These are phyloP conservation scores for Dexiosoma caninum DNA, from an alignment of 2,888 invertebrate species.

Conservation along the genomic window DNA sequence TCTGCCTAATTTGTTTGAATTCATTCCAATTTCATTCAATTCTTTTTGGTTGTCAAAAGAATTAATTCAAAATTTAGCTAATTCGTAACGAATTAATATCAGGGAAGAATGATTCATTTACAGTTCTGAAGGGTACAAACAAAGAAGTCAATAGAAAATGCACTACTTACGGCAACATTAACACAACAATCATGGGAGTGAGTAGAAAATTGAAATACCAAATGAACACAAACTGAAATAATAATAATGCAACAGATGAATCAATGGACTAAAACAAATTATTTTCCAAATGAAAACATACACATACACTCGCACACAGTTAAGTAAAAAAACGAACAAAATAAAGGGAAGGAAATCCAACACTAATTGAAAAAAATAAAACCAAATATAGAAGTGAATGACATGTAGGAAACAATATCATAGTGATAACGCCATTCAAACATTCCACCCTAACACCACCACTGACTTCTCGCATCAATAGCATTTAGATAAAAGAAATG, in stretches of 20 bases:
- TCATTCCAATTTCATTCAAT: too few species aligned
- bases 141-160: conserved; percentile 27
- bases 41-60: too few species aligned
- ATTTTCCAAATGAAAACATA: conserved; percentile 43
- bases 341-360: neutral
- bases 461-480: neutral
- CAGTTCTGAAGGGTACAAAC: conserved; percentile 22
- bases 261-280: conserved; percentile 63
- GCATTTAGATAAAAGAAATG: neutral
- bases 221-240: neutral
- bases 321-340: conserved; percentile 19
- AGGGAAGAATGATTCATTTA: too few species aligned
- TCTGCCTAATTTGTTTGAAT: too few species aligned
- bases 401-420: conserved; percentile 23
- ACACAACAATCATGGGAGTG: conserved; percentile 7
- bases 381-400: conserved; percentile 5
- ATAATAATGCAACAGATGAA: conserved; percentile 58
- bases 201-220: neutral
- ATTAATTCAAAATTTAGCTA: too few species aligned
- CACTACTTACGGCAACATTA: conserved; percentile 10
- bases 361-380: neutral
- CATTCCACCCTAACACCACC: neutral
- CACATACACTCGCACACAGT: neutral
- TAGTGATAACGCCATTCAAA: neutral
- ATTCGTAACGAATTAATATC: too few species aligned